Conservation (phyloP, 1,140 invertebrate genomes). For the Sipha flava region DNA sequence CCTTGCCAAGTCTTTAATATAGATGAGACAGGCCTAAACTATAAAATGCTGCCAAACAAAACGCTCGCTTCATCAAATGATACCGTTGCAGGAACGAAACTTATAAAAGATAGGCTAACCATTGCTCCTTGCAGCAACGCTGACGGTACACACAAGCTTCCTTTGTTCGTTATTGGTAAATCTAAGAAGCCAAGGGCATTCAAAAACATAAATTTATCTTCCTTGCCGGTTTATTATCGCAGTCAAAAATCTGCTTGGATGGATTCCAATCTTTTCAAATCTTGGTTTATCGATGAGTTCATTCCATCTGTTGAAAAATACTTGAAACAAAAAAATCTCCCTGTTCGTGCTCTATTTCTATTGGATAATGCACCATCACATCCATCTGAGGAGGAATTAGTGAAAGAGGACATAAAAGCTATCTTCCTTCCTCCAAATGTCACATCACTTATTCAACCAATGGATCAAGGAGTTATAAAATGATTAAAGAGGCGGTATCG, state of each 20-base stretch:
- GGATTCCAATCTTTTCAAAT: conserved; percentile 32
- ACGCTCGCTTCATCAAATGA: conserved; percentile 37
- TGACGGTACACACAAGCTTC: too few species aligned
- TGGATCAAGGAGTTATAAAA: too few species aligned
- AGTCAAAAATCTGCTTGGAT: too few species aligned
- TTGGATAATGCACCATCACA: too few species aligned
- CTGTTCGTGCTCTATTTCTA: too few species aligned
- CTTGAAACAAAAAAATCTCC: too few species aligned
- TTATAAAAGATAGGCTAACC: conserved; percentile 34
- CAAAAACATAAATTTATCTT: conserved; percentile 41
- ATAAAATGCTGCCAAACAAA: conserved; percentile 37
- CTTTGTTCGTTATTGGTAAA: conserved; percentile 41
- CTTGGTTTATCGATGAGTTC: conserved; percentile 34
- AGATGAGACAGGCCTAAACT: conserved; percentile 42
- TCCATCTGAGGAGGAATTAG: too few species aligned
- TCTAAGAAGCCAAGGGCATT: too few species aligned
- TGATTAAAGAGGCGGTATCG: too few species aligned
- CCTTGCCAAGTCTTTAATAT: conserved; percentile 39
- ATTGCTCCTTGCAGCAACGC: conserved; percentile 39
- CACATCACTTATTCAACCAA: too few species aligned
- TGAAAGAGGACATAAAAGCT: too few species aligned
- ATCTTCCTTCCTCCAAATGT: too few species aligned
- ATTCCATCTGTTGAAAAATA: conserved; percentile 31
- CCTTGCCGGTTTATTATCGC: background rate
- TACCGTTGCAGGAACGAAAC: background rate